A percentile compares a stretch with the other conserved stretches of the same genome.
phyloP scores from a whole-genome alignment of 2,888 invertebrate species.

The Hesperia comma region DNA sequence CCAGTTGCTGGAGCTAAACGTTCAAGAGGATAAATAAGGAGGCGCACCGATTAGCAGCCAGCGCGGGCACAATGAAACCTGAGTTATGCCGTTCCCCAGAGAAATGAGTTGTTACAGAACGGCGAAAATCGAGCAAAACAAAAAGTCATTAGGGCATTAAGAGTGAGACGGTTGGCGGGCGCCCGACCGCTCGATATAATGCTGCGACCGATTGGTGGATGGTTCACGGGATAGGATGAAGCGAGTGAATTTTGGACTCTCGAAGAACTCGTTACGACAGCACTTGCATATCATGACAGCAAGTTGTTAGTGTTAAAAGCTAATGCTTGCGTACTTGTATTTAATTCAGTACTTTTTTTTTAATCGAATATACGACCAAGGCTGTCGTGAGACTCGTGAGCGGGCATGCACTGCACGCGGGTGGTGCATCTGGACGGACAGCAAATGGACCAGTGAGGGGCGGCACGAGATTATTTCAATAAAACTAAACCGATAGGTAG shows the following conservation, averaged over 20 bases:
- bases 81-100: constrained; percentile 25
- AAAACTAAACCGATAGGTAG: too few species aligned
- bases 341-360: too few species aligned
- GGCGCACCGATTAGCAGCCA: constrained; percentile 32
- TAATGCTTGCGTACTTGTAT: too few species aligned
- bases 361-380: too few species aligned
- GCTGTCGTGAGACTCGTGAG: too few species aligned
- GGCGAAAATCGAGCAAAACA: constrained; percentile 30
- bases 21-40: constrained; percentile 34
- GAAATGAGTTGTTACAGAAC: constrained; percentile 36
- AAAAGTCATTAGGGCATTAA: constrained; percentile 35
- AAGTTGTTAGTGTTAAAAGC: too few species aligned
- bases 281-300: too few species aligned
- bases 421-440: too few species aligned
- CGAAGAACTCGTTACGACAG: too few species aligned
- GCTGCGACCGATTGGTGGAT: constrained; percentile 12
- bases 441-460: too few species aligned
- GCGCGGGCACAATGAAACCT: constrained; percentile 27
- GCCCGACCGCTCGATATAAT: constrained; percentile 16
- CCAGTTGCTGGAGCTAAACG: constrained; percentile 30
- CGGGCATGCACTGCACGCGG: too few species aligned
- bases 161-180: constrained; percentile 33
- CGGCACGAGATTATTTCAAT: too few species aligned
- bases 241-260: background rate
- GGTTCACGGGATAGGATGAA: background rate